These are phyloP conservation scores for Cephus pygmeus DNA, from an alignment of 2,888 invertebrate genomes.

Conservation along the genomic window DNA sequence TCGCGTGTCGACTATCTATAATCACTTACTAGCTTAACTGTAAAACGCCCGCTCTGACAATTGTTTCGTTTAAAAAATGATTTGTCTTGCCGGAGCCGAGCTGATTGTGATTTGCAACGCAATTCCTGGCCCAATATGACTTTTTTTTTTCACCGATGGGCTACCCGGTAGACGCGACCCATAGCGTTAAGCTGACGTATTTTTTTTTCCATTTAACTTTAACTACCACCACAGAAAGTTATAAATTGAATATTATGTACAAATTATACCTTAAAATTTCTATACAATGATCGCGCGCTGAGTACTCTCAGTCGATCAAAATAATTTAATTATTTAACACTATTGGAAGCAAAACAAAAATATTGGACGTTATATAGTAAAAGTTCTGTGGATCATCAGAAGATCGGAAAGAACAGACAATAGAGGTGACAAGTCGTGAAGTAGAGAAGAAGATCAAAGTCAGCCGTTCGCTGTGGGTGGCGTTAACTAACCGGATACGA, in stretches of 20 bases:
- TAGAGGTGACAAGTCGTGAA: not conserved
- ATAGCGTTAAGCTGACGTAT: slow-evolving; percentile 23
- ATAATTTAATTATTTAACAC: not conserved
- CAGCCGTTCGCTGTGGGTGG: slow-evolving; percentile 13
- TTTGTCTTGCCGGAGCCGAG: slow-evolving; percentile 64
- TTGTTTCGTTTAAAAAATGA: slow-evolving; percentile 56
- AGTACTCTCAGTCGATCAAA: not conserved
- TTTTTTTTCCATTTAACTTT: not conserved
- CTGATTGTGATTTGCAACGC: slow-evolving; percentile 67
- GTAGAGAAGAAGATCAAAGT: not conserved
- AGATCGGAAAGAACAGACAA: not conserved
- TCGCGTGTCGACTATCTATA: slow-evolving; percentile 51
- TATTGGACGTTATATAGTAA: not conserved
- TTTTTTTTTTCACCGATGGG: slow-evolving; percentile 36
- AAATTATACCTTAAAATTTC: not conserved
- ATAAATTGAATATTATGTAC: not conserved
- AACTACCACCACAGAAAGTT: not conserved
- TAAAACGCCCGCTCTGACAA: slow-evolving; percentile 65
- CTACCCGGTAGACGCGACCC: slow-evolving; percentile 32
- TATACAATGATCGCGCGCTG: not conserved
- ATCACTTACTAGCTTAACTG: slow-evolving; percentile 61
- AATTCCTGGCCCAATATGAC: slow-evolving; percentile 64
- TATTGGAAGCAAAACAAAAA: not conserved
- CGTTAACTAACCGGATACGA: slow-evolving; percentile 14
- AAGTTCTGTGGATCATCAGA: not conserved